phyloP scores from a whole-genome alignment of 1,140 invertebrate species.

The Drosophila santomea region DNA sequence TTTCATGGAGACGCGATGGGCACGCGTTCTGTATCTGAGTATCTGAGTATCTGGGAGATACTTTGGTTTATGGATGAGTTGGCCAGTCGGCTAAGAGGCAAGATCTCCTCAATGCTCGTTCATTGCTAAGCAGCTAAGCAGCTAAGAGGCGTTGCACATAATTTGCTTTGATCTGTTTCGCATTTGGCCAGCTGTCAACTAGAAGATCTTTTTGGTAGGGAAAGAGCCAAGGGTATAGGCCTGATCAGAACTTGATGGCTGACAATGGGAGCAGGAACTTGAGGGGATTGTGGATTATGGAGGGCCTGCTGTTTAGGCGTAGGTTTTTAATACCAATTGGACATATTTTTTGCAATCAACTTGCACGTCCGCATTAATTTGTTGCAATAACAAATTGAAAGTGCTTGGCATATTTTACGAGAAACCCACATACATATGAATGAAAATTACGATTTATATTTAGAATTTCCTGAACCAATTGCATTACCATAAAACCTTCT shows the following conservation, averaged over 20 bases:
- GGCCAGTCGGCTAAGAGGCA: slow-evolving; percentile 11
- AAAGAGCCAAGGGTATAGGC: neutral
- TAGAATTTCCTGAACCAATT: slow-evolving; percentile 32
- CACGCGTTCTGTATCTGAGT: slow-evolving; percentile 15
- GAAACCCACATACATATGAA: slow-evolving; percentile 7
- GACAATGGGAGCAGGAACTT: slow-evolving; percentile 49
- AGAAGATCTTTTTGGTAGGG: neutral
- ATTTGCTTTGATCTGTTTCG: slow-evolving; percentile 83
- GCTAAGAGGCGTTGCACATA: slow-evolving; percentile 81
- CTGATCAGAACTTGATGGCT: slow-evolving; percentile 22
- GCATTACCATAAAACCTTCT: slow-evolving; percentile 48
- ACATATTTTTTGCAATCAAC: slow-evolving; percentile 75
- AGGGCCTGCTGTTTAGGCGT: slow-evolving; percentile 66
- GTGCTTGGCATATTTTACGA: slow-evolving; percentile 34
- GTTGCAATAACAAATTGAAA: slow-evolving; percentile 79
- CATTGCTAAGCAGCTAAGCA: slow-evolving; percentile 76
- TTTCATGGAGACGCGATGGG: slow-evolving; percentile 22
- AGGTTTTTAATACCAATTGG: slow-evolving; percentile 74
- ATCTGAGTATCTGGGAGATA: slow-evolving; percentile 19
- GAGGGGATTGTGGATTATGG: slow-evolving; percentile 22
- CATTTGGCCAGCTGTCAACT: slow-evolving; percentile 77
- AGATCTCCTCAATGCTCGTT: slow-evolving; percentile 27
- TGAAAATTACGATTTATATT: slow-evolving; percentile 48
- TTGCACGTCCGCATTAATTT: slow-evolving; percentile 77
- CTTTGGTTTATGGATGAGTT: slow-evolving; percentile 51